Evolutionary conservation across 2,888 invertebrate genomes (phyloP).

Genomic region (Archips crataeganus): DNA sequence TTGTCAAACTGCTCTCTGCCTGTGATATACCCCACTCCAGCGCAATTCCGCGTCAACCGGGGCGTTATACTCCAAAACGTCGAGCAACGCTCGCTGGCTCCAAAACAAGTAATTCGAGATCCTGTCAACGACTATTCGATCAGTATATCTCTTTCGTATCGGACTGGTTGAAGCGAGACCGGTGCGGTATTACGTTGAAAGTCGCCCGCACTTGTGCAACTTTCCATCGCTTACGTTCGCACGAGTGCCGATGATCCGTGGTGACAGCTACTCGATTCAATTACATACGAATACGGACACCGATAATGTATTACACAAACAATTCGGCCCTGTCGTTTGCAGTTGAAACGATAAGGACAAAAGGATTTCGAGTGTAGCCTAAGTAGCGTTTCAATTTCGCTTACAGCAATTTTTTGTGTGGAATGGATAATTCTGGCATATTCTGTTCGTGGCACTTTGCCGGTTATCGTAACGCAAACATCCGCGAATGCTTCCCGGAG

Average conservation of each 20-base stretch:
- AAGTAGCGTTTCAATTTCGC: slow-evolving; percentile 20
- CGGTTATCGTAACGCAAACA: slow-evolving; percentile 34
- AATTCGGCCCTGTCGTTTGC: slow-evolving; percentile 20
- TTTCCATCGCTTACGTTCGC: neutral
- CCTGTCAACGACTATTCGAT: neutral
- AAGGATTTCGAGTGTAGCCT: slow-evolving; percentile 15
- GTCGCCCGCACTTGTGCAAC: neutral
- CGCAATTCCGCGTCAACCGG: neutral
- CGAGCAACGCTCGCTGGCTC: neutral
- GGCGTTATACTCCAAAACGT: slow-evolving; percentile 5
- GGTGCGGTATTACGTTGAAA: neutral
- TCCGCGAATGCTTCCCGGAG: slow-evolving; percentile 18
- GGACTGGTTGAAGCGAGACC: neutral
- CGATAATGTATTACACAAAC: slow-evolving; percentile 9
- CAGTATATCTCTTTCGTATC: slow-evolving; percentile 4
- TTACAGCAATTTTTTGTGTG: slow-evolving; percentile 26
- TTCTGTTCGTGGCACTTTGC: slow-evolving; percentile 20
- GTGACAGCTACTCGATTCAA: slow-evolving; percentile 25
- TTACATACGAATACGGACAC: slow-evolving; percentile 11
- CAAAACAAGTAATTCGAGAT: neutral
- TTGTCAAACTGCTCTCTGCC: slow-evolving; percentile 9
- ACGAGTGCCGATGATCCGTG: slow-evolving; percentile 13
- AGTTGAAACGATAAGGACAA: slow-evolving; percentile 9
- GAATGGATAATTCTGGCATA: slow-evolving; percentile 31
- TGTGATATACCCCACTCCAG: slow-evolving; percentile 18